Evolutionary conservation across 2,113 vertebrate genomes (phyloP).

Genomic region (Chionis minor): DNA sequence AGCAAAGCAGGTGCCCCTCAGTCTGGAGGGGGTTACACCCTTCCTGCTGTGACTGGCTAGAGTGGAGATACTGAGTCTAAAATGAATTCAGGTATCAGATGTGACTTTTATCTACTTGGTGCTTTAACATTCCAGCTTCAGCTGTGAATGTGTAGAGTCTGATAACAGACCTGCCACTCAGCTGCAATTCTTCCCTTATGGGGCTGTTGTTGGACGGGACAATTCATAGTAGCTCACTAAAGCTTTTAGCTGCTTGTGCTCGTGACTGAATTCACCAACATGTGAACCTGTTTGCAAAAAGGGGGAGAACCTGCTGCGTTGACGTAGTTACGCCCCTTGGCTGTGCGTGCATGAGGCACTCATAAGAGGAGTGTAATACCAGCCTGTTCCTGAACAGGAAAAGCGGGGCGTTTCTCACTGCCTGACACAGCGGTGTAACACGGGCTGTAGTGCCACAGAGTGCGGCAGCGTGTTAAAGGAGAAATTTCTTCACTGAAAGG

Average conservation of each 20-base stretch:
- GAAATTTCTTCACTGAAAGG: no score
- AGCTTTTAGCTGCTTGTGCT: not conserved
- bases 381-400: not conserved
- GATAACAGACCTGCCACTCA: not conserved
- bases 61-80: not conserved
- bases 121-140: not conserved
- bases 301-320: not conserved
- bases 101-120: not conserved
- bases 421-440: not conserved
- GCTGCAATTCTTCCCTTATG: not conserved
- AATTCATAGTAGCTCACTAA: not conserved
- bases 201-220: not conserved
- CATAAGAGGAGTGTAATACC: not conserved
- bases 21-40: not conserved
- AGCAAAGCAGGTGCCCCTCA: not conserved
- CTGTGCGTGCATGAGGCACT: not conserved
- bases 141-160: not conserved
- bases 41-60: fast-evolving
- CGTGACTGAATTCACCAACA: not conserved
- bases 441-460: fast-evolving
- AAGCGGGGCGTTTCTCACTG: not conserved
- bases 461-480: fast-evolving
- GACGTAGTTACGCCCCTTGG: not conserved
- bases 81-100: not conserved
- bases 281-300: not conserved